Percentiles rank a stretch among this genome's conserved stretches.
These are phyloP conservation scores for Lucilia cuprina DNA, from an alignment of 1,140 invertebrate species.

Conservation along the genomic window DNA sequence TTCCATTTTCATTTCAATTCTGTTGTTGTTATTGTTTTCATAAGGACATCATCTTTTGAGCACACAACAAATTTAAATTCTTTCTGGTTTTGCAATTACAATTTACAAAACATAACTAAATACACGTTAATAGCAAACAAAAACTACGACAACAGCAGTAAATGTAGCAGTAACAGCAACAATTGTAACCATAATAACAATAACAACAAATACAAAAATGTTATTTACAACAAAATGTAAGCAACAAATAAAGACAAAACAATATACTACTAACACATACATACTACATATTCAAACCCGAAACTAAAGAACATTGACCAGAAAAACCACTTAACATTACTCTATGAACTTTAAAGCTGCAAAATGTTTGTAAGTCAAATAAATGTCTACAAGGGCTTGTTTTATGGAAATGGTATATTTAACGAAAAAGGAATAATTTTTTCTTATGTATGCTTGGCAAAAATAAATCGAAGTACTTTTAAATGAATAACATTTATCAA, in stretches of 20 bases:
- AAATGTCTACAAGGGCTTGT: not conserved
- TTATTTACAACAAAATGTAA: not conserved
- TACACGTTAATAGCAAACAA: not conserved
- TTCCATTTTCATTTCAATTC: not conserved
- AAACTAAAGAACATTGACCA: not conserved
- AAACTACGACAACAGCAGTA: not conserved
- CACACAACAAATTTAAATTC: not conserved
- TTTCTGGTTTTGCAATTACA: constrained; percentile 5
- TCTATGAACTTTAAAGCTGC: constrained; percentile 10
- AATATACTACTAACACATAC: too few relatives aligned
- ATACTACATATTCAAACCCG: not conserved
- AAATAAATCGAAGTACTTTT: too few relatives aligned
- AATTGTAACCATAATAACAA: not conserved
- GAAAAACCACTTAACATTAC: constrained; percentile 17
- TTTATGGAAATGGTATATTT: not conserved
- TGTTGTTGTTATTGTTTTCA: not conserved
- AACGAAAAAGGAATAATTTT: too few relatives aligned
- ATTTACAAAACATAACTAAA: constrained; percentile 12
- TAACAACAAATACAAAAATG: not conserved
- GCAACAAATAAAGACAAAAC: too few relatives aligned
- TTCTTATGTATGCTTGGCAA: too few relatives aligned
- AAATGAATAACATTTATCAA: too few relatives aligned
- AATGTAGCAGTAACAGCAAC: not conserved
- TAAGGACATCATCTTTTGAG: not conserved
- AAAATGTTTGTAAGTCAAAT: not conserved